phyloP scores from a whole-genome alignment of 2,113 vertebrate species.

The Labeo rohita region DNA sequence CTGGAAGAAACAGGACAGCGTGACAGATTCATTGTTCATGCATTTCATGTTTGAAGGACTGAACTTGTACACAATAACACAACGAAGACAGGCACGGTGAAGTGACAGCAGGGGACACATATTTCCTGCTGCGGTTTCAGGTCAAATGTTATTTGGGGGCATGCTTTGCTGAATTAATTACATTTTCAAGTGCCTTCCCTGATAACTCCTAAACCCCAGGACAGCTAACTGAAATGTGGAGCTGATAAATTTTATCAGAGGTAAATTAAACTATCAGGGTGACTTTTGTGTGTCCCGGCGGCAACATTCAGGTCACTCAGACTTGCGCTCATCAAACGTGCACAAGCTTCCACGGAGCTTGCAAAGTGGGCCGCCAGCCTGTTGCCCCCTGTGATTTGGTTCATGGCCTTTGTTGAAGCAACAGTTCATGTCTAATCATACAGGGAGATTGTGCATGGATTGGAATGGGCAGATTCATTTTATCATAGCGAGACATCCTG shows the following conservation, averaged over 20 bases:
- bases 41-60: conserved; percentile 36
- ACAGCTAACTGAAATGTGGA: conserved; percentile 34
- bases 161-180: conserved; percentile 52
- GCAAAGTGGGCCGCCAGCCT: background rate
- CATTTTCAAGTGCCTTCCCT: conserved; percentile 43
- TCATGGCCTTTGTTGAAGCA: conserved; percentile 33
- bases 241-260: conserved; percentile 53
- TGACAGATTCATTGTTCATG: conserved; percentile 1
- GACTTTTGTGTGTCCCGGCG: conserved; percentile 13
- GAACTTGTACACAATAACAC: background rate
- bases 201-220: conserved; percentile 51
- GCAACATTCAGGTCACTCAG: conserved; percentile 35
- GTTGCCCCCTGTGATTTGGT: conserved; percentile 22
- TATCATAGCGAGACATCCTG: conserved; percentile 21
- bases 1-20: background rate
- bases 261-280: conserved; percentile 50
- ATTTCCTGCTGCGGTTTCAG: conserved; percentile 38
- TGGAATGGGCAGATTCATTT: conserved; percentile 22
- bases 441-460: conserved; percentile 33
- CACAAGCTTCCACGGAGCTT: background rate
- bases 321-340: background rate
- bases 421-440: conserved; percentile 45
- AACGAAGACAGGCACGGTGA: background rate
- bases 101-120: background rate
- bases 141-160: conserved; percentile 45